Conservation (phyloP, 2,113 vertebrate species). For the Bagarius yarrelli region DNA sequence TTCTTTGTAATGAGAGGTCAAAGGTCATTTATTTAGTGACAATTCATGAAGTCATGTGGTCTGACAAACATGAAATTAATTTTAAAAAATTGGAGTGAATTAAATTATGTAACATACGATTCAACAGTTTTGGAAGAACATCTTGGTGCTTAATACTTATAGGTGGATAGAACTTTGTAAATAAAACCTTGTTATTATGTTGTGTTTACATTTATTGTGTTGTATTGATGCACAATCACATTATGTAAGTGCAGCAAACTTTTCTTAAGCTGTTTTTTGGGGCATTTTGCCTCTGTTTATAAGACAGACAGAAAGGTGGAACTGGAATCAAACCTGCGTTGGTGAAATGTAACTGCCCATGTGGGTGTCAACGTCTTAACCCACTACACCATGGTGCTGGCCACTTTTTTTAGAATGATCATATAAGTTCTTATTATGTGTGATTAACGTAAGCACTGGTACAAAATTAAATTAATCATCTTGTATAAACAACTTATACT, state of each 20-base stretch:
- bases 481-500: no score
- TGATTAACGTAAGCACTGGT: no score
- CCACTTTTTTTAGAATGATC: not conserved
- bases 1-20: conserved; percentile 9
- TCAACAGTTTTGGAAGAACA: not conserved
- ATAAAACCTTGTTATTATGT: no score
- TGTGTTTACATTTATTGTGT: not conserved
- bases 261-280: no score
- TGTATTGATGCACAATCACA: not conserved
- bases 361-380: no score
- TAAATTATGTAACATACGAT: not conserved
- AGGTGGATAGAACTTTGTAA: not conserved
- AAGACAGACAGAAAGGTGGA: no score
- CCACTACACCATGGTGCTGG: no score
- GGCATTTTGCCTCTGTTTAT: no score
- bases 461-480: no score
- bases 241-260: not conserved
- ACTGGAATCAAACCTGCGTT: no score
- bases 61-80: not conserved
- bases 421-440: no score
- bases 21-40: conserved; percentile 21
- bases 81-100: not conserved
- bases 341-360: no score
- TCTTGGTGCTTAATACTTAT: not conserved
- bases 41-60: not conserved